Evolutionary conservation across 2,888 invertebrate genomes (phyloP).

Genomic region (Sphecodes monilicornis): DNA sequence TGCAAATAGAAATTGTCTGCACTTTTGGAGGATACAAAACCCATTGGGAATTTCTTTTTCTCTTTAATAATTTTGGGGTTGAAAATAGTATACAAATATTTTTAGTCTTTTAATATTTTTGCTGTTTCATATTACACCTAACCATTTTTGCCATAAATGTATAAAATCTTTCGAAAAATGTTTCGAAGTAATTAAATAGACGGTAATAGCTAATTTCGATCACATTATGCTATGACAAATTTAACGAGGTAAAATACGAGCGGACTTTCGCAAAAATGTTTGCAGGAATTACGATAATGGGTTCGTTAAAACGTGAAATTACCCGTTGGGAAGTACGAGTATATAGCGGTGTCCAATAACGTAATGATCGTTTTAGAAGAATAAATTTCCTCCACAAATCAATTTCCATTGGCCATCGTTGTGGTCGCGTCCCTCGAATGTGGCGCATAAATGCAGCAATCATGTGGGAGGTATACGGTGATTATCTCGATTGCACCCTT

Average conservation of each 20-base stretch:
- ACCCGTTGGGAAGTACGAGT: background rate
- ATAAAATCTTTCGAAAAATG: too few species aligned
- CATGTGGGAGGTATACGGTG: slow-evolving; percentile 52
- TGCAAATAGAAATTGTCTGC: too few species aligned
- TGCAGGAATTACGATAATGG: slow-evolving; percentile 8
- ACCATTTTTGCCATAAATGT: too few species aligned
- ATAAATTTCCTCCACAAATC: slow-evolving; percentile 31
- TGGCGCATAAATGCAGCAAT: slow-evolving; percentile 33
- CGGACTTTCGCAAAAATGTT: background rate
- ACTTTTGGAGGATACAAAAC: too few species aligned
- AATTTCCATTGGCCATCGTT: slow-evolving; percentile 31
- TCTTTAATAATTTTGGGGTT: background rate
- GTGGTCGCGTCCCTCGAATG: slow-evolving; percentile 2
- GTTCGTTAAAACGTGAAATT: slow-evolving; percentile 1
- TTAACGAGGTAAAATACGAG: background rate
- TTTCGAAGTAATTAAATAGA: background rate
- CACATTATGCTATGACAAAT: background rate
- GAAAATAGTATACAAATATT: background rate
- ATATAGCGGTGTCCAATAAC: background rate
- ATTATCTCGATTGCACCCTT: slow-evolving; percentile 54
- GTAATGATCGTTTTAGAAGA: slow-evolving; percentile 17
- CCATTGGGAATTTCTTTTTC: too few species aligned
- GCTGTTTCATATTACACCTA: background rate
- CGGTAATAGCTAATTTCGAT: background rate
- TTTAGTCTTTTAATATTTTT: background rate